A percentile compares a stretch with the other conserved stretches of the same genome.
These are phyloP conservation scores for Anastrepha obliqua DNA, from an alignment of 1,140 invertebrate genomes.

Conservation along the genomic window DNA sequence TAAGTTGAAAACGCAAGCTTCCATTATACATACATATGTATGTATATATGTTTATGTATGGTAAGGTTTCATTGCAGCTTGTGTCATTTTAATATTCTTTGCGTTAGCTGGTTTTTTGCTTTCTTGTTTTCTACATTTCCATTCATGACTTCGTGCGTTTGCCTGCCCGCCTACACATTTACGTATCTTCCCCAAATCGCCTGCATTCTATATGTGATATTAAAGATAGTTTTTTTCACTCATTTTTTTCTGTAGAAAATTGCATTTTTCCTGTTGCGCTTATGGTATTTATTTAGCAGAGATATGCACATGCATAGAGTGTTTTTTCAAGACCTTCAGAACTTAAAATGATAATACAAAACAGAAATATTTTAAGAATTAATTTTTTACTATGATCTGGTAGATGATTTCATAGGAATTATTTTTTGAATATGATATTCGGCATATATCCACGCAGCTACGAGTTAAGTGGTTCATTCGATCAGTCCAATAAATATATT, in stretches of 20 bases:
- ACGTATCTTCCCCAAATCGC: neutral
- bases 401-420: no score
- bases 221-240: conserved; percentile 1
- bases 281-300: neutral
- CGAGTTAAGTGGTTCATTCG: no score
- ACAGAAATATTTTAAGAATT: no score
- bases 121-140: neutral
- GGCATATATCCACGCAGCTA: no score
- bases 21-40: neutral
- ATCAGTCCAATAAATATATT: no score
- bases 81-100: neutral
- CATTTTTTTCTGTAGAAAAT: neutral
- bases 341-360: no score
- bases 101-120: neutral
- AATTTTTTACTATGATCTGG: no score
- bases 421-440: no score
- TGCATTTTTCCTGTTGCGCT: neutral
- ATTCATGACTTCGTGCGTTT: no score
- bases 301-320: no score
- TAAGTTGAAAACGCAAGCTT: conserved; percentile 4
- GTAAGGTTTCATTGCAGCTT: neutral
- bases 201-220: neutral
- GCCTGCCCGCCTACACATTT: neutral
- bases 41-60: no score
- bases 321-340: no score